Evolutionary conservation across 2,888 invertebrate species (phyloP).

Genomic region (Drosophila ustulata): DNA sequence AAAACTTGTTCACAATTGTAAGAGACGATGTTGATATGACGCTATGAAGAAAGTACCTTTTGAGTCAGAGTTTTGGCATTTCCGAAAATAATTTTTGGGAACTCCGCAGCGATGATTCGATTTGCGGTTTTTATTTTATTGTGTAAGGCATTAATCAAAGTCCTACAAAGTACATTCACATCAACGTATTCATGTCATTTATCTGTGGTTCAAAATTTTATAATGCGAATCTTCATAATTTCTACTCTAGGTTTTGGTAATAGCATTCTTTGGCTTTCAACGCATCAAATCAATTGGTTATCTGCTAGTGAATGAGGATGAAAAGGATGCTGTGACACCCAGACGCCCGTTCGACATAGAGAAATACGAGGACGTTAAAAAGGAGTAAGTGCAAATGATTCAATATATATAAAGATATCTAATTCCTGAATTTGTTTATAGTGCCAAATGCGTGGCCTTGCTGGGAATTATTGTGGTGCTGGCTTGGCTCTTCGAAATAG

Average conservation of each 20-base stretch:
- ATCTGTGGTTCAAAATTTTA: no score
- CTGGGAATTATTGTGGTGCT: constrained; percentile 89
- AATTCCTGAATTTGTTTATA: constrained; percentile 33
- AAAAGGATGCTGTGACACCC: constrained; percentile 3
- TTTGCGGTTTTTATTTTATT: not conserved
- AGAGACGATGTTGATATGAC: not conserved
- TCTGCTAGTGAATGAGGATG: constrained; percentile 43
- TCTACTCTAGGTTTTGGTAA: constrained; percentile 60
- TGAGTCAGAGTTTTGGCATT: constrained; percentile 9
- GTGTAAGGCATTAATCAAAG: not conserved
- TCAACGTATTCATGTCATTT: no score
- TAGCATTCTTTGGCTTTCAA: constrained; percentile 83
- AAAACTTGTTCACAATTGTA: not conserved
- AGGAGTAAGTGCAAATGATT: constrained; percentile 74
- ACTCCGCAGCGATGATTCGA: not conserved
- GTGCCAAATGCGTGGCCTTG: constrained; percentile 84
- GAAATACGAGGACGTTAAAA: constrained; percentile 81
- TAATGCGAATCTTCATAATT: not conserved
- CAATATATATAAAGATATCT: not conserved
- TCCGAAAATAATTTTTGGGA: constrained; percentile 1
- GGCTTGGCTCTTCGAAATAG: constrained; percentile 90
- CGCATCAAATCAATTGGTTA: constrained; percentile 68
- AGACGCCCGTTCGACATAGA: constrained; percentile 64
- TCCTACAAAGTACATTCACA: not conserved
- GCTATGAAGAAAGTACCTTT: not conserved